Percentiles rank a stretch among this genome's conserved stretches.
These are phyloP conservation scores for Poecile montanus DNA, from an alignment of 2,797 vertebrate genomes.

Conservation along the genomic window DNA sequence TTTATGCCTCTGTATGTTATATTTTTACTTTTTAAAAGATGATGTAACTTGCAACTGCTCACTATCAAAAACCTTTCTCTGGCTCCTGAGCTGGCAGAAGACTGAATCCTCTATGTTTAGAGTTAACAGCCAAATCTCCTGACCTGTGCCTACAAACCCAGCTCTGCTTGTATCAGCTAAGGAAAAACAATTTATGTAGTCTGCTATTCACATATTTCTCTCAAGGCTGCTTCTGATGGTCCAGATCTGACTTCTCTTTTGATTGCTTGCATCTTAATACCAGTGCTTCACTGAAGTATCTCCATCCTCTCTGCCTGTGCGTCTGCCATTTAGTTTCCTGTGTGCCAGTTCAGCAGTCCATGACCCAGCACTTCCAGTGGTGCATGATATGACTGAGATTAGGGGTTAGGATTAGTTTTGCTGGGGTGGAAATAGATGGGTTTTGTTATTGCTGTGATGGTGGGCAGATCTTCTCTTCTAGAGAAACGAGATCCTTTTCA, in stretches of 20 bases:
- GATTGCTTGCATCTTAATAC: neutral
- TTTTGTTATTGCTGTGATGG: neutral
- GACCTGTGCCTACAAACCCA: neutral
- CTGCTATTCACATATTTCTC: neutral
- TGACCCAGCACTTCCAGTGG: neutral
- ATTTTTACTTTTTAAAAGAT: neutral
- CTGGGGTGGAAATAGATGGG: neutral
- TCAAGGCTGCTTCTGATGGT: neutral
- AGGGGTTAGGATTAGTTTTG: neutral
- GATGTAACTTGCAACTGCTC: neutral
- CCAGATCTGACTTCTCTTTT: neutral
- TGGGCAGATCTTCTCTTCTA: neutral
- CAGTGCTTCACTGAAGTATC: neutral
- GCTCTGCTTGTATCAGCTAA: neutral
- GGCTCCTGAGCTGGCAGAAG: neutral
- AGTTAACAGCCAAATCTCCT: neutral
- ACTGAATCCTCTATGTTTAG: neutral
- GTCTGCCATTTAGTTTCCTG: neutral
- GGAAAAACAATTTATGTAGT: neutral
- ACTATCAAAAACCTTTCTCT: neutral
- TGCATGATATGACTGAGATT: neutral
- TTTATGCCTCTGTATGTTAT: neutral
- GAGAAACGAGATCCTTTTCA: neutral
- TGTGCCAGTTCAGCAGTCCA: neutral
- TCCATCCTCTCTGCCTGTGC: neutral